phyloP scores from a whole-genome alignment of 2,113 vertebrate genomes.

The Saguinus imperator region DNA sequence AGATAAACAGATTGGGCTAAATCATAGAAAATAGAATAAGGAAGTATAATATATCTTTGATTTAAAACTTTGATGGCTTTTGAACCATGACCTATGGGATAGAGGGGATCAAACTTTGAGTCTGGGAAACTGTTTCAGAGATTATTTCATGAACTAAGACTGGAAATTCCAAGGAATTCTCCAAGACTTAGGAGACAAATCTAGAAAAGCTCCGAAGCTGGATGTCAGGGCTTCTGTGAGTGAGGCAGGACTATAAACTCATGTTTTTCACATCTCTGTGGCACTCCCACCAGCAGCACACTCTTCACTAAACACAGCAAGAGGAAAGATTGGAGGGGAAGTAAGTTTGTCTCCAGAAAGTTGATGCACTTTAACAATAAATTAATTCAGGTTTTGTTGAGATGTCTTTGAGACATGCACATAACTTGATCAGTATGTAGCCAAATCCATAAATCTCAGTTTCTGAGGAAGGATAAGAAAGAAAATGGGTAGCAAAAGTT shows the following conservation, averaged over 20 bases:
- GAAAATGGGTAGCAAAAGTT: not conserved
- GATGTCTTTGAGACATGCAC: not conserved
- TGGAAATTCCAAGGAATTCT: not conserved
- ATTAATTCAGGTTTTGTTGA: not conserved
- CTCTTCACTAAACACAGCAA: not conserved
- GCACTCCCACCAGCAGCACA: rapidly evolving
- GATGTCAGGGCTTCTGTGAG: rapidly evolving
- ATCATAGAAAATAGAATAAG: not conserved
- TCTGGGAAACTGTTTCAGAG: not conserved
- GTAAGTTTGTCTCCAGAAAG: not conserved
- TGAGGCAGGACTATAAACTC: rapidly evolving
- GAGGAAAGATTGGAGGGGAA: rapidly evolving
- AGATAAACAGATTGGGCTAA: not conserved
- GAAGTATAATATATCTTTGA: not conserved
- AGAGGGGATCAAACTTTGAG: not conserved
- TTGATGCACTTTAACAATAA: not conserved
- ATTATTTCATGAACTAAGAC: not conserved
- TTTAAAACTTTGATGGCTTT: not conserved
- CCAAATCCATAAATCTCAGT: not conserved
- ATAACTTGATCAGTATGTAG: not conserved
- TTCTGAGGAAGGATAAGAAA: not conserved
- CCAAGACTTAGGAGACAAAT: not conserved
- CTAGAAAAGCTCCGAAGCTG: rapidly evolving
- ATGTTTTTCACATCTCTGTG: rapidly evolving
- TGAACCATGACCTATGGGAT: not conserved